phyloP scores from a whole-genome alignment of 2,113 vertebrate species.

The Zapornia atra region DNA sequence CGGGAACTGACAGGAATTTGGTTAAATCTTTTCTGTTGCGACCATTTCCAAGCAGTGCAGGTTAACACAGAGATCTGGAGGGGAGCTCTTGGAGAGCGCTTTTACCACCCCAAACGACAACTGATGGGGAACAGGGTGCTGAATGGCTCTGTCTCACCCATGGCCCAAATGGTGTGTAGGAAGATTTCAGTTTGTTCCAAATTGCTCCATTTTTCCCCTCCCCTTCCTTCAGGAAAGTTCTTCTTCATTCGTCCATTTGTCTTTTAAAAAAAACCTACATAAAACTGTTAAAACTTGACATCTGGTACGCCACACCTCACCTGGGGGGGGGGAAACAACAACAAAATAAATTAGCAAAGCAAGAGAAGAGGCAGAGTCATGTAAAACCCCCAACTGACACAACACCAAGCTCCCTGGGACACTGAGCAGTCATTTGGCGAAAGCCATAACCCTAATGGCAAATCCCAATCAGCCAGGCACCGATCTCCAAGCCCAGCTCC shows the following conservation, averaged over 20 bases:
- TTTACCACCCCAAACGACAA: background rate
- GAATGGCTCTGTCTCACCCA: background rate
- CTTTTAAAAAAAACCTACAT: background rate
- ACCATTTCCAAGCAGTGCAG: background rate
- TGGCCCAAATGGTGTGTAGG: fast-evolving
- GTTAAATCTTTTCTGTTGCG: background rate
- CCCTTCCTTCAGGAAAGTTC: background rate
- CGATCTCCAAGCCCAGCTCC: background rate
- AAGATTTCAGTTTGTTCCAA: background rate
- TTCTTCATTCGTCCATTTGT: background rate
- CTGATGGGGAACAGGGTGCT: background rate
- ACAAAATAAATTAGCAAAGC: background rate
- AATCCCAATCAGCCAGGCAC: background rate
- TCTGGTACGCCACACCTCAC: background rate
- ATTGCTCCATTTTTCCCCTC: background rate
- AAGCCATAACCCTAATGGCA: background rate
- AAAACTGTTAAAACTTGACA: background rate
- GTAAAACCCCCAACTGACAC: no score
- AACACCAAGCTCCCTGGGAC: background rate
- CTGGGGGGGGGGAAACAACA: background rate
- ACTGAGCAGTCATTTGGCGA: fast-evolving
- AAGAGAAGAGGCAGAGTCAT: background rate
- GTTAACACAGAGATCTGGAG: background rate
- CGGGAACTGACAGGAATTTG: background rate
- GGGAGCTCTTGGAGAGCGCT: background rate